Conservation (phyloP, 1,140 invertebrate genomes). For the Subanguina moxae region DNA sequence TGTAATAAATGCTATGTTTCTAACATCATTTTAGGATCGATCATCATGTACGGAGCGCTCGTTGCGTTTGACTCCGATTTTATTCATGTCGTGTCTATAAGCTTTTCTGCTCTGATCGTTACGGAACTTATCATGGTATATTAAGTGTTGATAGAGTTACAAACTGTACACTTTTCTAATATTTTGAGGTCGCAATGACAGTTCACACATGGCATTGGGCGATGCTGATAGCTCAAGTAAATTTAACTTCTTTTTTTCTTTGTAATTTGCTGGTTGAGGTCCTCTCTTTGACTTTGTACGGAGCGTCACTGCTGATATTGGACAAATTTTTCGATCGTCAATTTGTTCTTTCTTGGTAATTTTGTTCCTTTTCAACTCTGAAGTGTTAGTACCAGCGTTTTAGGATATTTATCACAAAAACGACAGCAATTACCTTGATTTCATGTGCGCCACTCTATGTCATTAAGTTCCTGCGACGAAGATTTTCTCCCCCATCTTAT, state of each 20-base stretch:
- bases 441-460: conserved; percentile 94
- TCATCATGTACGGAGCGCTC: conserved; percentile 97
- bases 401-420: conserved; percentile 89
- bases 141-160: background rate
- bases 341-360: conserved; percentile 81
- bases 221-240: conserved; percentile 84
- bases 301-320: conserved; percentile 50
- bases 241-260: conserved; percentile 63
- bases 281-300: conserved; percentile 53
- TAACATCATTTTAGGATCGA: conserved; percentile 70
- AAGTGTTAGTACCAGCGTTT: too few relatives aligned
- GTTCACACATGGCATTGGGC: conserved; percentile 72
- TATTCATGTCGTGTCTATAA: conserved; percentile 97
- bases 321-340: conserved; percentile 68
- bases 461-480: conserved; percentile 85
- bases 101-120: conserved; percentile 90
- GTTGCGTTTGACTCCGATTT: conserved; percentile 96
- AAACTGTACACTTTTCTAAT: background rate
- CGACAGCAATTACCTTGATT: conserved; percentile 83
- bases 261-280: conserved; percentile 20
- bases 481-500: conserved; percentile 88
- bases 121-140: conserved; percentile 98
- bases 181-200: conserved; percentile 79
- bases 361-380: too few relatives aligned
- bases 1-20: background rate